phyloP scores from a whole-genome alignment of 2,113 vertebrate genomes.

The Oophaga pumilio region DNA sequence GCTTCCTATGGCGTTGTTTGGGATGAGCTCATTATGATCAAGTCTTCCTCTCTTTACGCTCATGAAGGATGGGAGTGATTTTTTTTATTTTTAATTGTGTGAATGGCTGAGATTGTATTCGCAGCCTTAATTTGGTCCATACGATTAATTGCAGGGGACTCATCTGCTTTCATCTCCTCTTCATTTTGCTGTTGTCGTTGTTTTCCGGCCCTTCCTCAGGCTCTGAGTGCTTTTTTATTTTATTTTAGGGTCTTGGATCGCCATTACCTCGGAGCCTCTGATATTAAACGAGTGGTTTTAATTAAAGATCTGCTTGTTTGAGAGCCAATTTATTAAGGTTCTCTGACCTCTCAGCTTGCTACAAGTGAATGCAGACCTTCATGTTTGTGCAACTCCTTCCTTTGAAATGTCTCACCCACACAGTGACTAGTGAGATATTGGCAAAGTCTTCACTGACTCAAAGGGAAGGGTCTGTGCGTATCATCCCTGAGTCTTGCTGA shows the following conservation, averaged over 20 bases:
- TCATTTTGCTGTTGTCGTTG: neutral
- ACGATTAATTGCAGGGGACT: slow-evolving; percentile 38
- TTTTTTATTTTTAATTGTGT: slow-evolving; percentile 2
- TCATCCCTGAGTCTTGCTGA: neutral
- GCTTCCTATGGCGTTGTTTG: slow-evolving; percentile 61
- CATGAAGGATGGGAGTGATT: neutral
- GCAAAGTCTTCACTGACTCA: slow-evolving; percentile 31
- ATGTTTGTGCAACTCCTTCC: slow-evolving; percentile 38
- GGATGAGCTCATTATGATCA: slow-evolving; percentile 66
- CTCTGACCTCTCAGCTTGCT: slow-evolving; percentile 44
- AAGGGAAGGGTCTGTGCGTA: neutral
- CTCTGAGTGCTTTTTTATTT: slow-evolving; percentile 62
- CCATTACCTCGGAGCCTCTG: neutral
- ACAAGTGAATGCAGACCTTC: neutral
- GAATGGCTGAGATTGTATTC: slow-evolving; percentile 15
- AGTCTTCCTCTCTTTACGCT: slow-evolving; percentile 59
- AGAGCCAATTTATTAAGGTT: slow-evolving; percentile 33
- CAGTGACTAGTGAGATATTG: slow-evolving; percentile 16
- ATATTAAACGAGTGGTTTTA: slow-evolving; percentile 43
- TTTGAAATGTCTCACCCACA: slow-evolving; percentile 31
- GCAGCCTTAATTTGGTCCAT: slow-evolving; percentile 38
- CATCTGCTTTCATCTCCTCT: slow-evolving; percentile 32
- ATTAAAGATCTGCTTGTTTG: slow-evolving; percentile 53
- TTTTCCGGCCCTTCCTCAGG: slow-evolving; percentile 58
- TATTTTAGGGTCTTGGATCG: slow-evolving; percentile 4